Evolutionary conservation across 2,113 vertebrate species (phyloP), one percentile per base, ranked within the genome.

Genomic region (Zapus hudsonius): DNA sequence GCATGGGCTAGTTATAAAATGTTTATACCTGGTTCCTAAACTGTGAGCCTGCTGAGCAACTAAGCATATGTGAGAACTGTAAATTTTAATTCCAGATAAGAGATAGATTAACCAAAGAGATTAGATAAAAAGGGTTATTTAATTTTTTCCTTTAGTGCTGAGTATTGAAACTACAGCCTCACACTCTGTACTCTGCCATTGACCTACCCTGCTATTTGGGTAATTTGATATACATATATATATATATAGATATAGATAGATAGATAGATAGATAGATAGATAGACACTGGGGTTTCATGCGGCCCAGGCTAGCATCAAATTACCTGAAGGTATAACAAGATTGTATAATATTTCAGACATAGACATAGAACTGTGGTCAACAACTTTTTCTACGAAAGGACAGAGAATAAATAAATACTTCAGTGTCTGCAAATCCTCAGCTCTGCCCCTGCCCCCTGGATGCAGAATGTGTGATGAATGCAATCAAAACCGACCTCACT

Each of bases 61-160:
- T 66, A 89, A 95, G 66, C 64, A 80, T 80, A 44, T 84, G 38
- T 33, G 52, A 19, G 29, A 95, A 88, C 76, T 95, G 36, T 86
- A 82, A 75, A 83, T 90, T 94, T 90, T 76, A 59, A 23, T 69
- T 89, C 29, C 19, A 89, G 80, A 40, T 73, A 76, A 88, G 22
- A 83, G 36, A 84, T 31, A 78, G 63, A 63, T 86, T 76, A 95
- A 57, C 47, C 36, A 89, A 82, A 22, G 73, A 38, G 63, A 87
- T 81, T 91, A 81, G 40, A 55, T 44, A 75, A 87, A 73, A 44
- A 87, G 8, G 16, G 36, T 93, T 66, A 84, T 75, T 80, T 87
- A 69, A 42, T 85, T 89, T 85, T 79, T 70, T 52, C 78, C 67
- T 75, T 42, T 47, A 67, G 29, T 42, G 27, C 61, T 76, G 10